phyloP scores from a whole-genome alignment of 2,888 invertebrate species.

The Crossocerus cetratus region DNA sequence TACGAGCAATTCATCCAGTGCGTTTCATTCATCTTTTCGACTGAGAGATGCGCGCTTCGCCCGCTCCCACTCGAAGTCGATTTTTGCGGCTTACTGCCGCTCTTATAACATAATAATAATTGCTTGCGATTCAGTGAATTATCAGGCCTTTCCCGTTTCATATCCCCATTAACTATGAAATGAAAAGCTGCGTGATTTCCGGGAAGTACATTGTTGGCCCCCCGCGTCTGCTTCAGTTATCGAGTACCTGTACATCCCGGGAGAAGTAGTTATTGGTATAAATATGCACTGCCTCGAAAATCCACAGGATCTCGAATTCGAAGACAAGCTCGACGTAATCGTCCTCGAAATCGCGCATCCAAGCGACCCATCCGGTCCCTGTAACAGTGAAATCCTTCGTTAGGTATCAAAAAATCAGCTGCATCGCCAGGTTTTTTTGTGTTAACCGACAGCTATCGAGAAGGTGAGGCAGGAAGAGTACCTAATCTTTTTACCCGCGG shows the following conservation, averaged over 20 bases:
- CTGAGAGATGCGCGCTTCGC: background rate
- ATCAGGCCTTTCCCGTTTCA: background rate
- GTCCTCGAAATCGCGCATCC: conserved; percentile 81
- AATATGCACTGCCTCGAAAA: conserved; percentile 83
- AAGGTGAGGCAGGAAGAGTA: conserved; percentile 31
- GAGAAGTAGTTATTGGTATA: conserved; percentile 85
- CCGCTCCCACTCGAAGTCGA: background rate
- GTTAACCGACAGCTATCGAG: conserved; percentile 24
- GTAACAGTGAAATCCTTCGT: conserved; percentile 35
- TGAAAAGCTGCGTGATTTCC: background rate
- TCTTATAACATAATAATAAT: background rate
- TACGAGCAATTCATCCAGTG: conserved; percentile 29
- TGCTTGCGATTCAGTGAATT: background rate
- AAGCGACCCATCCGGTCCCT: conserved; percentile 88
- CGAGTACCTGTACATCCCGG: conserved; percentile 82
- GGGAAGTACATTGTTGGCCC: background rate
- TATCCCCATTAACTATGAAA: background rate
- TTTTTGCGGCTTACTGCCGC: background rate
- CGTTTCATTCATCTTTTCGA: conserved; percentile 34
- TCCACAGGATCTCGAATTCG: conserved; percentile 84
- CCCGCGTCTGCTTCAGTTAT: background rate
- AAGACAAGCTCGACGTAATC: conserved; percentile 83
- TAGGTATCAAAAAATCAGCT: conserved; percentile 15
- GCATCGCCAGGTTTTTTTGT: conserved; percentile 7
- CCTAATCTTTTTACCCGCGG: conserved; percentile 45